phyloP scores from a whole-genome alignment of 2,888 invertebrate species.

The Archips xylosteana region DNA sequence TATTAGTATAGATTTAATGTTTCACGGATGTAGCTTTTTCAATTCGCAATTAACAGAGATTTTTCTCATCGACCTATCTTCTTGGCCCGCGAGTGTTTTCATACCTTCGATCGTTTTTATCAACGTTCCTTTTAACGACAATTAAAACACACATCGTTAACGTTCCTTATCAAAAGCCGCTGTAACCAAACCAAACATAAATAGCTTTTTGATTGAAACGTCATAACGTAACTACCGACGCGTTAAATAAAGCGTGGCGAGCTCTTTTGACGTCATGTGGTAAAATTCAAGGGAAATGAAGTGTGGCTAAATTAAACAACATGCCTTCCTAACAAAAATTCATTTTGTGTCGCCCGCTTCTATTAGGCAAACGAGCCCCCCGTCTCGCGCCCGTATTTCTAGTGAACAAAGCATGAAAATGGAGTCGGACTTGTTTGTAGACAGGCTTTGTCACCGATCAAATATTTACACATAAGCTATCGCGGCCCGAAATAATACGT shows the following conservation, averaged over 20 bases:
- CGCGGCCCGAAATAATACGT: constrained; percentile 45
- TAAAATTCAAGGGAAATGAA: constrained; percentile 20
- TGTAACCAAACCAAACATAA: neutral
- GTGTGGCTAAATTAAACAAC: constrained; percentile 19
- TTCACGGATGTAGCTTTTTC: too few relatives aligned
- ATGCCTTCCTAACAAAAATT: constrained; percentile 21
- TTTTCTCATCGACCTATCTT: too few relatives aligned
- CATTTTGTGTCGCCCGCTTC: constrained; percentile 17
- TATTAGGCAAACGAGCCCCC: constrained; percentile 22
- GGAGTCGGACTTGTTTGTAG: constrained; percentile 47
- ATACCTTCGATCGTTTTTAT: constrained; percentile 14
- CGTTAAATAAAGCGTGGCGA: constrained; percentile 21
- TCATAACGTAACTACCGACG: neutral
- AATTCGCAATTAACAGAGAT: too few relatives aligned
- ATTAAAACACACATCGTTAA: constrained; percentile 4
- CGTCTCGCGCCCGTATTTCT: constrained; percentile 21
- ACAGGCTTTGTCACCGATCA: constrained; percentile 50
- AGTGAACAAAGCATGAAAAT: constrained; percentile 32
- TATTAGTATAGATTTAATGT: too few relatives aligned
- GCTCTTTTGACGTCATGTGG: neutral
- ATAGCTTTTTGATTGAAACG: constrained; percentile 12
- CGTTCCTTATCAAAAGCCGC: neutral
- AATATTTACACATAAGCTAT: constrained; percentile 57
- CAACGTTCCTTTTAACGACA: neutral
- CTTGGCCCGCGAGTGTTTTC: too few relatives aligned